Base-by-base conservation (phyloP, 2,888 invertebrate genomes). In the Pseudococcus viburni region DNA sequence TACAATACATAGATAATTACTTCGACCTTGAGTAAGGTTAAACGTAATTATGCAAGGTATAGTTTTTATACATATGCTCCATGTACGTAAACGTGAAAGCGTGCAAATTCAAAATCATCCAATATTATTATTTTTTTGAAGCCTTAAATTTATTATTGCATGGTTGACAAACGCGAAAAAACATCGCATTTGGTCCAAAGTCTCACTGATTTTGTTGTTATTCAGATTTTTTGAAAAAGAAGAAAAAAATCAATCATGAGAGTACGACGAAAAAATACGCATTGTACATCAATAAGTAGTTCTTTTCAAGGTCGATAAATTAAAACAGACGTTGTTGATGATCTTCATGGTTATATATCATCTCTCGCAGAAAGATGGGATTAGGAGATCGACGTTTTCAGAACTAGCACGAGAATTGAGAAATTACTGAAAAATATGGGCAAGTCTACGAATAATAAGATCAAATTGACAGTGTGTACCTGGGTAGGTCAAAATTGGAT, bases 1-100 rank as follows among this genome's bases (percentile, higher is more conserved):
- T 86, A 86, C 86, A 86, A 73, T 68, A 86, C 48, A 86, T 48
- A 86, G 86, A 86, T 86, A 77, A 86, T 86, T 86, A 86, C 73
- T 86, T 86, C 73, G 77, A 86, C 86, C 86, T 86, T 86, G 86
- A 68, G 42, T 26, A 86, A 86, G 86, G 86, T 86, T 86, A 86
- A 86, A 46, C 73, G 51, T 73, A 64, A 85, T 64, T 85, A 85
- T 77, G 77, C 73, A 86, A 46, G 48, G 39, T 86, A 46, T 46
- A 46, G 39, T 83, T 83, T 83, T 83, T 83, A 33, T 73, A 73
- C 73, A 73, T 33, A 73, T 73, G 73, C 33, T 33, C 73, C 73
- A 33, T 26, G 33, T 73, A 73, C 33, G 73, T 17, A 73, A 73
- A 73, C 17, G 73, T 73, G 33, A 73, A 73, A 73, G 33, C 73